These are phyloP conservation scores for Sericinus montela DNA, from an alignment of 2,888 invertebrate genomes.

Conservation along the genomic window DNA sequence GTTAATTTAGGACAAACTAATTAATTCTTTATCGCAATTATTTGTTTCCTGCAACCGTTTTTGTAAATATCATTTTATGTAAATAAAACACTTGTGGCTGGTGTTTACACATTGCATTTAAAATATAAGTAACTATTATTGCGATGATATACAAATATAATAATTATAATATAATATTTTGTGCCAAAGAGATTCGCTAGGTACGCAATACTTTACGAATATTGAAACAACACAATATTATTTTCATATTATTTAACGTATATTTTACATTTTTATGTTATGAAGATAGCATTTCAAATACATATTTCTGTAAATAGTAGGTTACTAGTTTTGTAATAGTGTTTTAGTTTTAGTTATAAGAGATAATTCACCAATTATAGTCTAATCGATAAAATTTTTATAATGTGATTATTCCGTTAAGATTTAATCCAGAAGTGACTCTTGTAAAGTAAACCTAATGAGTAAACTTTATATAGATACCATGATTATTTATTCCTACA, in stretches of 20 bases:
- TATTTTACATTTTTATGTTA: too few species aligned
- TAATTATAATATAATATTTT: slow-evolving; percentile 20
- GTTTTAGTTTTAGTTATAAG: slow-evolving; percentile 1
- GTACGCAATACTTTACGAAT: slow-evolving; percentile 1
- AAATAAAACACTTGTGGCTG: slow-evolving; percentile 3
- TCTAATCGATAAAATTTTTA: neutral
- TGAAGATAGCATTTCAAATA: neutral
- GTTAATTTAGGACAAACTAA: too few species aligned
- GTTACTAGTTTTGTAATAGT: neutral
- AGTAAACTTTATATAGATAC: neutral
- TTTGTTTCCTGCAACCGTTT: neutral
- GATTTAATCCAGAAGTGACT: neutral
- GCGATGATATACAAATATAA: neutral
- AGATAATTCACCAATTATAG: neutral
- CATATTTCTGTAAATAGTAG: slow-evolving; percentile 5
- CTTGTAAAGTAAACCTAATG: neutral
- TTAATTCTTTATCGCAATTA: too few species aligned
- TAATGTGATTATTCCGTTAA: neutral
- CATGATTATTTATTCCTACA: slow-evolving; percentile 26
- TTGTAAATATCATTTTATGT: slow-evolving; percentile 12
- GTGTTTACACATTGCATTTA: neutral
- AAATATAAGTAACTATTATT: neutral
- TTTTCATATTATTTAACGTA: slow-evolving; percentile 3
- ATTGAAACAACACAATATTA: slow-evolving; percentile 2
- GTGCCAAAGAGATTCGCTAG: slow-evolving; percentile 27